A percentile compares a stretch with the other conserved stretches of the same genome.
phyloP scores from a whole-genome alignment of 2,113 vertebrate genomes.

The Saccopteryx bilineata region DNA sequence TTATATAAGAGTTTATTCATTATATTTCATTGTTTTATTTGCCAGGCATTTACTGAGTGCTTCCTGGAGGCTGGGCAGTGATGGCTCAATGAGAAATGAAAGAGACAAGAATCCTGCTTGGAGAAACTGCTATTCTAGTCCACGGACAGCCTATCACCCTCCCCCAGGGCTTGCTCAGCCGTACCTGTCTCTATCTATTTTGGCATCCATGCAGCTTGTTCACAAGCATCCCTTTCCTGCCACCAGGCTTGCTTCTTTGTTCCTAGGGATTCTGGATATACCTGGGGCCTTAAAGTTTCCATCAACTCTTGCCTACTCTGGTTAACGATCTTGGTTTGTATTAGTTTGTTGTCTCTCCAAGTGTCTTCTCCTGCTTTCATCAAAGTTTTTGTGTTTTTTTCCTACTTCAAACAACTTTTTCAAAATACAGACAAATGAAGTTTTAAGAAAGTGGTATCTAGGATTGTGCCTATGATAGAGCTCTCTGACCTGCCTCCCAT shows the following conservation, averaged over 20 bases:
- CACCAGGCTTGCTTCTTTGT: background rate
- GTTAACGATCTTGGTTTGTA: background rate
- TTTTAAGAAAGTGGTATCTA: background rate
- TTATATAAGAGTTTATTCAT: background rate
- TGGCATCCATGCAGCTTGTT: background rate
- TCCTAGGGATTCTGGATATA: background rate
- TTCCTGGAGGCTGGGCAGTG: too few relatives aligned
- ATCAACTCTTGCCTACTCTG: background rate
- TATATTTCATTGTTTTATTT: background rate
- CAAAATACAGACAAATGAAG: slow-evolving; percentile 24
- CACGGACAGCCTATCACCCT: background rate
- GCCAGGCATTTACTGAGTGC: background rate
- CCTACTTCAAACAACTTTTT: slow-evolving; percentile 8
- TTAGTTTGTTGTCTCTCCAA: background rate
- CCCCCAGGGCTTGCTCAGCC: background rate
- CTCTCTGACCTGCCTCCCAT: background rate
- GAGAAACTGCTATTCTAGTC: background rate
- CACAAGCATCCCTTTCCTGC: background rate
- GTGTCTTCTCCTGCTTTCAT: background rate
- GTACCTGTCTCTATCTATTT: background rate
- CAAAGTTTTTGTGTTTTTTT: background rate
- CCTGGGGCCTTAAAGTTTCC: accelerated
- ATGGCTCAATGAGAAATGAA: background rate
- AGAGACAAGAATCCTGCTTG: background rate
- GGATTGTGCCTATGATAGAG: background rate